phyloP scores from a whole-genome alignment of 1,140 invertebrate species.

The Eumaeus atala region DNA sequence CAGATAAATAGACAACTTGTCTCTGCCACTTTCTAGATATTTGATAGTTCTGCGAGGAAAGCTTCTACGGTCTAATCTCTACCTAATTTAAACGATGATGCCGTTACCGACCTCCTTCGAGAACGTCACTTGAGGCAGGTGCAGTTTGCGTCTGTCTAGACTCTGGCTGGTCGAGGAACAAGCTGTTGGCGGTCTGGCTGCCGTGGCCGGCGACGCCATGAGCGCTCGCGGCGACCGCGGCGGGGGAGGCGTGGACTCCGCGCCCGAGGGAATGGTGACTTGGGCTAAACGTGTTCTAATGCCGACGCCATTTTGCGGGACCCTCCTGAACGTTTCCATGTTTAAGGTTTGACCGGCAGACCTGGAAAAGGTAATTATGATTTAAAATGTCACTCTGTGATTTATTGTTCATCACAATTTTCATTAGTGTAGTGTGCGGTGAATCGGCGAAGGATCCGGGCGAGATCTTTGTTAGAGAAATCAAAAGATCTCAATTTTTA shows the following conservation, averaged over 20 bases:
- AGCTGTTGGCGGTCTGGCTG: constrained; percentile 71
- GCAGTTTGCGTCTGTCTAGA: constrained; percentile 75
- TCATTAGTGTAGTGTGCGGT: too few relatives aligned
- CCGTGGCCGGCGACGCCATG: constrained; percentile 48
- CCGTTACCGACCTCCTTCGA: constrained; percentile 88
- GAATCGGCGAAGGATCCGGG: too few relatives aligned
- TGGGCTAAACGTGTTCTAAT: constrained; percentile 39
- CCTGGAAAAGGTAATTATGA: constrained; percentile 52
- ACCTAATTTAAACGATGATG: constrained; percentile 76
- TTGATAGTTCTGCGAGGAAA: too few relatives aligned
- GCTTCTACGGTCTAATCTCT: neutral
- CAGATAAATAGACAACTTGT: too few relatives aligned
- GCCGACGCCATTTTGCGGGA: constrained; percentile 58
- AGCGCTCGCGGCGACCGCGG: constrained; percentile 47
- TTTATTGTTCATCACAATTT: too few relatives aligned
- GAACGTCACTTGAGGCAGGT: constrained; percentile 87
- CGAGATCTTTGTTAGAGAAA: too few relatives aligned
- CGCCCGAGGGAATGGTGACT: constrained; percentile 51
- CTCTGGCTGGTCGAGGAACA: constrained; percentile 63
- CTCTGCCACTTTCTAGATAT: too few relatives aligned
- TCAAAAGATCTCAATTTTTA: too few relatives aligned
- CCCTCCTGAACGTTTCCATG: constrained; percentile 84
- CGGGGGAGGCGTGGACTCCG: constrained; percentile 48
- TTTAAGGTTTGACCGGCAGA: constrained; percentile 80
- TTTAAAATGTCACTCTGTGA: too few relatives aligned